Evolutionary conservation across 1,140 invertebrate species (phyloP).

Genomic region (Pseudomyrmex gracilis): DNA sequence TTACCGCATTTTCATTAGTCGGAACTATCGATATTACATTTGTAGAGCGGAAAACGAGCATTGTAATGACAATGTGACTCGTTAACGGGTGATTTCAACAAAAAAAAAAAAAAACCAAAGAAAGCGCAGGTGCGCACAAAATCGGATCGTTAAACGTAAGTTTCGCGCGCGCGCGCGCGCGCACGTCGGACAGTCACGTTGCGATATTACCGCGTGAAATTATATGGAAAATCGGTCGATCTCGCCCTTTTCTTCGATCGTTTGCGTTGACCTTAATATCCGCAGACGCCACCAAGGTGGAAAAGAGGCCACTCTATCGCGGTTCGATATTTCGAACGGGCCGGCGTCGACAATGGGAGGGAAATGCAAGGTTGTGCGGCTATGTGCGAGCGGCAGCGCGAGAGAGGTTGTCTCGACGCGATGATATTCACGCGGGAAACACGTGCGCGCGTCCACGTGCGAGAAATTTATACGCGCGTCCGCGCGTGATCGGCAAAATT

Average conservation of each 20-base stretch:
- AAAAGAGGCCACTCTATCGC: constrained; percentile 61
- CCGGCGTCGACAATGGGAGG: constrained; percentile 51
- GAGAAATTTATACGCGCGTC: constrained; percentile 10
- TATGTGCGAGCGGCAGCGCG: constrained; percentile 31
- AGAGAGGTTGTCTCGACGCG: background rate
- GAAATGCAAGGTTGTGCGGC: no score
- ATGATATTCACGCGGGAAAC: constrained; percentile 23
- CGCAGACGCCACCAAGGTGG: background rate
- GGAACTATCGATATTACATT: constrained; percentile 22
- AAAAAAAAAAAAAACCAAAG: background rate
- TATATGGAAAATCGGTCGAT: constrained; percentile 43
- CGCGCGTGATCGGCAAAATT: constrained; percentile 23
- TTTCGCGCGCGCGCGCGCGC: background rate
- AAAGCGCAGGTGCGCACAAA: background rate
- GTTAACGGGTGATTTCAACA: background rate
- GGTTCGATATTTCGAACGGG: constrained; percentile 61
- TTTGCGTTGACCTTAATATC: constrained; percentile 65
- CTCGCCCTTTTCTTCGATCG: constrained; percentile 18
- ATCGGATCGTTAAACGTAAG: background rate
- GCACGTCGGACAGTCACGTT: background rate
- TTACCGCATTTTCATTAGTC: background rate
- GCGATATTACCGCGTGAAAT: constrained; percentile 33
- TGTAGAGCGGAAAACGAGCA: background rate
- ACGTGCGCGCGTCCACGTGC: background rate
- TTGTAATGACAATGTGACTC: constrained; percentile 21